Evolutionary conservation across 1,140 invertebrate species (phyloP), one percentile per base, ranked within the genome.

Genomic region (Tachypleus tridentatus): DNA sequence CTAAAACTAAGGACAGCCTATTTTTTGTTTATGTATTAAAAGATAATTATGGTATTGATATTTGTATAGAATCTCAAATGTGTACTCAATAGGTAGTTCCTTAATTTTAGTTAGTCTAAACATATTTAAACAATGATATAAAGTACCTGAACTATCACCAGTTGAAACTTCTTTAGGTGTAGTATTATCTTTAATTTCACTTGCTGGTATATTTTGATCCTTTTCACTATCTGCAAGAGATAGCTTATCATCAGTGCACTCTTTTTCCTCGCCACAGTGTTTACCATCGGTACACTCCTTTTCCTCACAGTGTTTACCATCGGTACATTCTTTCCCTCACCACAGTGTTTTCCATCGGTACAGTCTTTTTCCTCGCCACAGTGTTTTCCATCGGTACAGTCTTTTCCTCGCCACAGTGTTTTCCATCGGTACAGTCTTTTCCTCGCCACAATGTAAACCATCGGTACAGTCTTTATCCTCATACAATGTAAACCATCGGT

Each of bases 351-450:
- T 11, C 56, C 5, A 9, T 57, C 56, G 4, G 4, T 29, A 57
- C 56, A 57, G 47, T 8, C 8, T 57, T 5, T 9, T 48, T 60
- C 58, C 49, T 48, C 58, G 3, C 47, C 48, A 51, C 53, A 57
- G 7, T 51, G 61, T 56, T 57, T 48, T 9, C 61, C 53, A 54
- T 60, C 58, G 48, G 51, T 50, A 56, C 47, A 64, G 5, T 47
- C 11, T 56, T 66, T 54, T 54, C n/a, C 7, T 54, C 53, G 0
- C 47, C 48, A 51, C 53, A 57, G 7, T 51, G 61, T 56, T 57
- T 48, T 9, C 61, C 53, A 54, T 60, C 58, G 49, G 51, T 50
- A 49, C 47, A 64, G 5, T 47, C 11, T 56, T 66, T 7, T 54
- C 53, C n/a, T 54, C 53, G 1, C 53, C 53, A 54, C 53, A 54